Evolutionary conservation across 2,113 vertebrate species (phyloP).

Genomic region (Microtus richardsoni): DNA sequence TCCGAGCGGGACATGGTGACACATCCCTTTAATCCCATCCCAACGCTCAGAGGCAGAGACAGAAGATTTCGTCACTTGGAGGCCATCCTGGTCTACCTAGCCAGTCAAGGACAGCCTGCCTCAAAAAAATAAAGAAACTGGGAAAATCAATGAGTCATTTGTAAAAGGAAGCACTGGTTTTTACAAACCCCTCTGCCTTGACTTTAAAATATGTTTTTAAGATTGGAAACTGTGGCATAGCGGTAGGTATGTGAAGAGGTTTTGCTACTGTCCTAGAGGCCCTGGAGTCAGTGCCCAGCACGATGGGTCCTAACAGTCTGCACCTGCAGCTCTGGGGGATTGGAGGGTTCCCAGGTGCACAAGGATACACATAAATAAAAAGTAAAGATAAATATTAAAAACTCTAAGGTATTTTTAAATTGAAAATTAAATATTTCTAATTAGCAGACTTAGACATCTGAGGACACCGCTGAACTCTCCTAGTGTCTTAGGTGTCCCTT

Average conservation of each 20-base stretch:
- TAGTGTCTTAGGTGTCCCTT: slow-evolving; percentile 14
- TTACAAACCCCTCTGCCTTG: slow-evolving; percentile 32
- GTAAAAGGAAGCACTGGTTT: slow-evolving; percentile 53
- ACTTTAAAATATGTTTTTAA: slow-evolving; percentile 15
- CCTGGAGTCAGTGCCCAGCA: neutral
- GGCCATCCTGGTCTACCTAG: neutral
- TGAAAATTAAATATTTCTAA: slow-evolving; percentile 34
- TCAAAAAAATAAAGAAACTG: slow-evolving; percentile 9
- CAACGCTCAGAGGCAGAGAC: neutral
- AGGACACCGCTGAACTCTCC: slow-evolving; percentile 44
- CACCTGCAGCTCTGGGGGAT: neutral
- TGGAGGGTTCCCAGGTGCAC: neutral
- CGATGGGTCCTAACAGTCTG: neutral
- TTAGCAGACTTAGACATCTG: slow-evolving; percentile 45
- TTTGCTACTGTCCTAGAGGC: neutral
- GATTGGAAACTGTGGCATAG: neutral
- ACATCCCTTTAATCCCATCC: neutral
- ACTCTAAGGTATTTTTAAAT: neutral
- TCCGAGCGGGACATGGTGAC: neutral
- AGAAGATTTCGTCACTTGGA: neutral
- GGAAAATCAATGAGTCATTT: slow-evolving; percentile 35
- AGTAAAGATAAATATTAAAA: neutral
- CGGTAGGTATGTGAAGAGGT: neutral
- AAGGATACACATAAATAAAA: neutral
- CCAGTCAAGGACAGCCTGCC: too few relatives aligned